Percentiles rank a stretch among this genome's conserved stretches.
Conservation (phyloP, 2,113 vertebrate genomes). For the Alexandromys fortis region DNA sequence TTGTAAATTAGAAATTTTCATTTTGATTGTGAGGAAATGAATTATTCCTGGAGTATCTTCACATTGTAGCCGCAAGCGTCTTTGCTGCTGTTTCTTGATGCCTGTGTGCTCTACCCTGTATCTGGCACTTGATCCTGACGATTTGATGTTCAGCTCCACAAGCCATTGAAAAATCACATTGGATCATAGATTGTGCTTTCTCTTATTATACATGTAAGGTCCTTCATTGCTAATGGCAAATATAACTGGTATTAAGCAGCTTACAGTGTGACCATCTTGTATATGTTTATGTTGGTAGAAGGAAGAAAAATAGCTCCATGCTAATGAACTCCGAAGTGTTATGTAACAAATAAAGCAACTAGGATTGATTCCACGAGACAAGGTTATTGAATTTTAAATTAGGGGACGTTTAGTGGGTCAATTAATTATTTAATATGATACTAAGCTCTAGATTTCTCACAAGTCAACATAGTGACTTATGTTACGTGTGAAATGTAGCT, state of each 20-base stretch:
- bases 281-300: slow-evolving; percentile 23
- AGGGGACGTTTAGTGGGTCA: not conserved
- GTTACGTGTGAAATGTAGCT: not conserved
- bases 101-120: not conserved
- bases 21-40: not conserved
- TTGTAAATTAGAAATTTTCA: not conserved
- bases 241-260: not conserved
- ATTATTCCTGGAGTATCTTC: not conserved
- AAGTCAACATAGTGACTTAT: not conserved
- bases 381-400: slow-evolving; percentile 46
- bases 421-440: slow-evolving; percentile 29
- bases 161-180: not conserved
- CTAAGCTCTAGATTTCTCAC: not conserved
- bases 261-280: not conserved
- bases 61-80: not conserved
- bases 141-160: not conserved
- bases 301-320: not conserved
- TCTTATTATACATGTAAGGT: not conserved
- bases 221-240: not conserved
- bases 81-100: not conserved
- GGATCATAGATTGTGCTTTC: not conserved
- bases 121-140: not conserved
- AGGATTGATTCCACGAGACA: not conserved
- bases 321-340: not conserved
- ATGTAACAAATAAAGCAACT: not conserved